A percentile compares a stretch with the other conserved stretches of the same genome.
phyloP scores from a whole-genome alignment of 2,113 vertebrate species.

The Oreochromis niloticus region DNA sequence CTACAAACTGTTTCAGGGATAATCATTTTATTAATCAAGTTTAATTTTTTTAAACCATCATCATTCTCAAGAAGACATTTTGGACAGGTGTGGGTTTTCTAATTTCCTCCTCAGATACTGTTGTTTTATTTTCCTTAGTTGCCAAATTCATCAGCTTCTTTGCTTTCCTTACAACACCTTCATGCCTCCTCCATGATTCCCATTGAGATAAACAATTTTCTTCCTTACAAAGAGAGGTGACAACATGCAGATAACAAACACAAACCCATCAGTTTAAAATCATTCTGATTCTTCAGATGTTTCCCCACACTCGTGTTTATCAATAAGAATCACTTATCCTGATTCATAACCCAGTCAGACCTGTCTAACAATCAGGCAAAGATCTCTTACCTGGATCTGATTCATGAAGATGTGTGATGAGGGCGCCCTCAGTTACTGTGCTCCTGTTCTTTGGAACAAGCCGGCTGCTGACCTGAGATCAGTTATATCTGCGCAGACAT shows the following conservation, averaged over 20 bases:
- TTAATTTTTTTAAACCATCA: not conserved
- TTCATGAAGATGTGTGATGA: not conserved
- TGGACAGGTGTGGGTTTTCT: not conserved
- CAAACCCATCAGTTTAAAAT: not conserved
- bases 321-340: not conserved
- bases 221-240: not conserved
- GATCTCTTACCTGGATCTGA: not conserved
- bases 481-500: not conserved
- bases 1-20: not conserved
- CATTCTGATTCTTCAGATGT: not conserved
- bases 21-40: not conserved
- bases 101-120: no score
- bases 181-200: not conserved
- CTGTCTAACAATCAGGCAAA: not conserved
- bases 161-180: not conserved
- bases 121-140: not conserved
- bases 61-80: not conserved
- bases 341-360: not conserved
- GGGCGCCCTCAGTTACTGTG: not conserved
- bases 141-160: not conserved
- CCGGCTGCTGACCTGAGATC: not conserved
- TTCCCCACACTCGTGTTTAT: not conserved
- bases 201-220: not conserved
- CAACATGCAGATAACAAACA: not conserved
- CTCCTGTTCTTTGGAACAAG: not conserved